Conservation (phyloP, 2,113 vertebrate species). For the Tyto alba region DNA sequence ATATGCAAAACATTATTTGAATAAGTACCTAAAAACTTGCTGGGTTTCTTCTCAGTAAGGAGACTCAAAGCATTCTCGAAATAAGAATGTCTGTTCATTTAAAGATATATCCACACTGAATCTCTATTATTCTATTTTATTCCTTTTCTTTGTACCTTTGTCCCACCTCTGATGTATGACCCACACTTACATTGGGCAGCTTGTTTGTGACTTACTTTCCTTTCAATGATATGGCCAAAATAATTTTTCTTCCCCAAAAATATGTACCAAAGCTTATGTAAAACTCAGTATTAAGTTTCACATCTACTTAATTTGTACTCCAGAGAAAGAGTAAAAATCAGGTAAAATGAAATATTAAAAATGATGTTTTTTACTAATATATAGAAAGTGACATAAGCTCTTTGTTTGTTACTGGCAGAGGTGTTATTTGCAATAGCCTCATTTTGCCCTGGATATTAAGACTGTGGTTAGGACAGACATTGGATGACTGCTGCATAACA, state of each 20-base stretch:
- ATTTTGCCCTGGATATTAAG: not conserved
- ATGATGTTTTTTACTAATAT: not conserved
- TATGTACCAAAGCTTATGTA: not conserved
- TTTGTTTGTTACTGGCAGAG: not conserved
- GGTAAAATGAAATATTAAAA: not conserved
- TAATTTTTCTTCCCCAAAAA: not conserved
- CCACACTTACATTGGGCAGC: not conserved
- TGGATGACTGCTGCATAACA: not conserved
- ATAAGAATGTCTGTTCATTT: not conserved
- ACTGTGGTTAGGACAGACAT: not conserved
- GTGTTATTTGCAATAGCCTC: not conserved
- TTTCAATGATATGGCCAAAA: not conserved
- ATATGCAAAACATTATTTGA: not conserved
- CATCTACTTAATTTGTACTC: not conserved
- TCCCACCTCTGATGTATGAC: not conserved
- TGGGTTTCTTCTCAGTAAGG: not conserved
- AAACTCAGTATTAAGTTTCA: not conserved
- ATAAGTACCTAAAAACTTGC: not conserved
- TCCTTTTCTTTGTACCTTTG: not conserved
- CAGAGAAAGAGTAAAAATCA: not conserved
- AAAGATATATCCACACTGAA: not conserved
- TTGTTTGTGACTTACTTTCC: not conserved
- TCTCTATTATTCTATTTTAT: not conserved
- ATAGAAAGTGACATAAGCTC: not conserved
- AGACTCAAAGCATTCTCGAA: not conserved